Conservation (phyloP, 2,113 vertebrate genomes). For the Neopipo cinnamomea region DNA sequence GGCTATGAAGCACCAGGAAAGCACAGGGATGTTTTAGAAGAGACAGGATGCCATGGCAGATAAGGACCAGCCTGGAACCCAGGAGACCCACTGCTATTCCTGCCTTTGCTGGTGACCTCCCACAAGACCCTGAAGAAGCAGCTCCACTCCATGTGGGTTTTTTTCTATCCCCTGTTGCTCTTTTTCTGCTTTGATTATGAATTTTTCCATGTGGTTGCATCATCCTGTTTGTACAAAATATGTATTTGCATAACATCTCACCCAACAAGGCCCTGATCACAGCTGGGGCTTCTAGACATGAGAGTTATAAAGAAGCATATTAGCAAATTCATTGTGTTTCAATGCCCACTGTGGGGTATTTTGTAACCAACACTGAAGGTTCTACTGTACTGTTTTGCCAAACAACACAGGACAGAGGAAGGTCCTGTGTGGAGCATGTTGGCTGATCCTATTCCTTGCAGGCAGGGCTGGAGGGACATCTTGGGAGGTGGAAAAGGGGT, state of each 20-base stretch:
- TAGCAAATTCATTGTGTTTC: background rate
- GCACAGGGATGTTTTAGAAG: background rate
- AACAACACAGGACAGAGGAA: background rate
- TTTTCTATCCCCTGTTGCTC: background rate
- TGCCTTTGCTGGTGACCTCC: background rate
- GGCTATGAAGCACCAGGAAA: background rate
- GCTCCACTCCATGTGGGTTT: background rate
- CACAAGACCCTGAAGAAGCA: background rate
- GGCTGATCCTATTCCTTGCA: background rate
- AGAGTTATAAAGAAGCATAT: background rate
- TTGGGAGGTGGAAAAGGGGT: background rate
- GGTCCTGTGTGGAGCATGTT: background rate
- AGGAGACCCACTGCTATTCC: background rate
- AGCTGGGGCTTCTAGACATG: background rate
- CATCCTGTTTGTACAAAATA: conserved; percentile 23
- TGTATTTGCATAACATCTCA: background rate
- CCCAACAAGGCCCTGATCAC: background rate
- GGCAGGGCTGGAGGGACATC: background rate
- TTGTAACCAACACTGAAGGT: background rate
- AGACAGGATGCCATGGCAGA: background rate
- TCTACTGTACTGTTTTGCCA: background rate
- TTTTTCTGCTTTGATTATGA: background rate
- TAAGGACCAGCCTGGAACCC: background rate
- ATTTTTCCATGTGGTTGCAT: conserved; percentile 21
- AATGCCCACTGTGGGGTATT: background rate